Evolutionary conservation across 1,140 invertebrate genomes (phyloP).

Genomic region (Drosophila biarmipes): DNA sequence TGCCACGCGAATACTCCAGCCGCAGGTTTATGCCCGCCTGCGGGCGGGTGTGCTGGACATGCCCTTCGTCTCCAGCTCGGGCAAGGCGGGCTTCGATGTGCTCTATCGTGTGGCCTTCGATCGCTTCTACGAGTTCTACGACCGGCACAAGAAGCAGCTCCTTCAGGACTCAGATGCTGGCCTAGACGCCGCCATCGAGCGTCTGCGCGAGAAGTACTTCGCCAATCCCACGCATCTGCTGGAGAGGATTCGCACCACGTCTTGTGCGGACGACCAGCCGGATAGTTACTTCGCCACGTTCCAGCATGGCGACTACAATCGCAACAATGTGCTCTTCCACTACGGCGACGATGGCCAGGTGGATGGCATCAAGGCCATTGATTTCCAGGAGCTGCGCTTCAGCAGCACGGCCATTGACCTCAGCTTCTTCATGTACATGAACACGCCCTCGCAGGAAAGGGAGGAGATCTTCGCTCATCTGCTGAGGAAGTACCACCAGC

Average conservation of each 20-base stretch:
- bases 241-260: conserved; percentile 54
- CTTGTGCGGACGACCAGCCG: conserved; percentile 30
- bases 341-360: conserved; percentile 38
- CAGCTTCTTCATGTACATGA: conserved; percentile 81
- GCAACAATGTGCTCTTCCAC: conserved; percentile 80
- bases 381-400: conserved; percentile 80
- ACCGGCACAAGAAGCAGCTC: conserved; percentile 33
- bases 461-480: conserved; percentile 28
- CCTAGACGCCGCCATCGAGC: conserved; percentile 43
- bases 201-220: conserved; percentile 55
- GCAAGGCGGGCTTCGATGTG: conserved; percentile 35
- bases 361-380: conserved; percentile 71
- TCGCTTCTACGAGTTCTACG: conserved; percentile 72
- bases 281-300: conserved; percentile 68
- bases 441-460: conserved; percentile 47
- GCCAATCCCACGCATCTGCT: conserved; percentile 53
- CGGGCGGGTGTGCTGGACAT: conserved; percentile 43
- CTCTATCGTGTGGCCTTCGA: conserved; percentile 69
- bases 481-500: conserved; percentile 42
- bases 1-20: conserved; percentile 62
- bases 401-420: conserved; percentile 70
- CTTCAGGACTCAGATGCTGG: conserved; percentile 1
- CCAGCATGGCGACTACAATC: conserved; percentile 81
- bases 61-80: conserved; percentile 44
- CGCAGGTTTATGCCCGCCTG: conserved; percentile 53